A percentile compares a stretch with the other conserved stretches of the same genome.
phyloP scores from a whole-genome alignment of 2,888 invertebrate genomes.

The Rhagonycha lutea region DNA sequence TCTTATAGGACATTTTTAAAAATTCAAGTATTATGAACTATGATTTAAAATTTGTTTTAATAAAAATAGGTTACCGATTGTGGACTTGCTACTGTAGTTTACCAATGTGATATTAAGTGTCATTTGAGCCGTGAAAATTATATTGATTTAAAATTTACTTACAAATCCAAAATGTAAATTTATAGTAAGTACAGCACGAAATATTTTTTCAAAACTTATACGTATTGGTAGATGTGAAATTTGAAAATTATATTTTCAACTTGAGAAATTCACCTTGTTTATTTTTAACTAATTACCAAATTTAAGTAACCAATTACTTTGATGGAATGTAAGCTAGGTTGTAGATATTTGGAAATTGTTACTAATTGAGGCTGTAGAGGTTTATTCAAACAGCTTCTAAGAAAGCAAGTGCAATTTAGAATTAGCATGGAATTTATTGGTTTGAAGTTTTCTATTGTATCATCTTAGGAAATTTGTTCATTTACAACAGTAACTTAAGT shows the following conservation, averaged over 20 bases:
- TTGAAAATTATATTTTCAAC: not conserved
- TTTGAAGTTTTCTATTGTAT: not conserved
- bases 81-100: not conserved
- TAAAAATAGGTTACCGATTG: not conserved
- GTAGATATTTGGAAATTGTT: not conserved
- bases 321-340: not conserved
- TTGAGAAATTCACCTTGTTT: not conserved
- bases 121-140: not conserved
- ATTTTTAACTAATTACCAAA: not conserved
- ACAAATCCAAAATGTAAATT: not conserved
- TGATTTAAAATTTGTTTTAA: not conserved
- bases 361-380: not conserved
- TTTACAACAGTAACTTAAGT: not conserved
- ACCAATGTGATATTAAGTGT: not conserved
- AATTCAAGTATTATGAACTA: not conserved
- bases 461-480: not conserved
- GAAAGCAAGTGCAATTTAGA: not conserved
- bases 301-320: not conserved
- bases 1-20: not conserved
- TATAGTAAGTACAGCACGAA: not conserved
- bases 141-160: not conserved
- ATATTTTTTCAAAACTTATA: not conserved
- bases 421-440: not conserved
- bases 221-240: not conserved
- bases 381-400: not conserved